phyloP scores from a whole-genome alignment of 2,113 vertebrate species.

The Cygnus buccinator region DNA sequence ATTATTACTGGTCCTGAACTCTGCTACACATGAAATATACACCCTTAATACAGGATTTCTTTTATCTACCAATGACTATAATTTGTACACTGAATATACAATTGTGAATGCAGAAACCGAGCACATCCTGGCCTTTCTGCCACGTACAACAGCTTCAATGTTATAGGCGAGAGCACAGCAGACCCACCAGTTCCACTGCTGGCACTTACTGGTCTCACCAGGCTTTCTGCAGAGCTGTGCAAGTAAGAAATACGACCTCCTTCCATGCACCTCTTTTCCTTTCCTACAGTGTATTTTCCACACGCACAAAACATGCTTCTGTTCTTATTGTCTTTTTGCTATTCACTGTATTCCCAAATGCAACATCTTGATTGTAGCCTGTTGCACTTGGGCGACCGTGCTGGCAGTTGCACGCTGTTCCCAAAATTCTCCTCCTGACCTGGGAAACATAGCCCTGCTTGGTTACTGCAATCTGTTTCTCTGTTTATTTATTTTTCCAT shows the following conservation, averaged over 20 bases:
- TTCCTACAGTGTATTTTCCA: background rate
- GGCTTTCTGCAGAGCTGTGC: background rate
- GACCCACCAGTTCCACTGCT: rapidly evolving
- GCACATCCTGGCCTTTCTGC: background rate
- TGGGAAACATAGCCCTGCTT: background rate
- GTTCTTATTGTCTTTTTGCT: background rate
- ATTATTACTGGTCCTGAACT: background rate
- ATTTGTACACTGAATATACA: background rate
- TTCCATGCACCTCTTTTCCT: background rate
- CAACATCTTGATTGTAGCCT: background rate
- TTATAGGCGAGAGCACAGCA: background rate
- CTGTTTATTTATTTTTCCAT: background rate
- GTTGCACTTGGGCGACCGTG: rapidly evolving
- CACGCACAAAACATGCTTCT: background rate
- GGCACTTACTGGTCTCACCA: background rate
- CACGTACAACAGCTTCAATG: background rate
- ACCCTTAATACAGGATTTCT: background rate
- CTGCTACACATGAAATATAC: background rate
- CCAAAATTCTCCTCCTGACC: background rate
- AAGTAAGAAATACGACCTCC: rapidly evolving
- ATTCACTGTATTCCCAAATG: rapidly evolving
- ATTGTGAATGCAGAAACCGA: rapidly evolving
- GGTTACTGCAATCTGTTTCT: background rate
- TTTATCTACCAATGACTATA: background rate
- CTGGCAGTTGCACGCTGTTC: rapidly evolving